Evolutionary conservation across 2,888 invertebrate genomes (phyloP).

Genomic region (Gastracanthus pulcherrimus): DNA sequence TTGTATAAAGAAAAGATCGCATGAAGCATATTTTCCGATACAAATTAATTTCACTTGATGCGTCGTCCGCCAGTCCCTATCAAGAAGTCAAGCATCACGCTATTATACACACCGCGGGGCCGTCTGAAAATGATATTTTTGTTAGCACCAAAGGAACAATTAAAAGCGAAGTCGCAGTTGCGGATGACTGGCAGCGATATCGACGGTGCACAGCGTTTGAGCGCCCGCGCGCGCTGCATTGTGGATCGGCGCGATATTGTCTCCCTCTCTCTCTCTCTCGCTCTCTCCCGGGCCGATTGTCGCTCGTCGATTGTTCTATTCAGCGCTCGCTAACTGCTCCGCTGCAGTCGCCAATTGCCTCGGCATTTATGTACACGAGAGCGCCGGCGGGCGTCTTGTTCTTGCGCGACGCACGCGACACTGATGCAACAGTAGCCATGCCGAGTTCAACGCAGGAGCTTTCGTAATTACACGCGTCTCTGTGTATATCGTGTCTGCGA

Average conservation of each 20-base stretch:
- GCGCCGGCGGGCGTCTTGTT: constrained; percentile 6
- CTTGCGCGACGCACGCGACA: constrained; percentile 12
- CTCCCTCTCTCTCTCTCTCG: too few species aligned
- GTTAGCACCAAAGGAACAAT: constrained; percentile 21
- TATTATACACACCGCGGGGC: too few species aligned
- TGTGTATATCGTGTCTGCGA: too few species aligned
- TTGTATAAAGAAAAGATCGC: too few species aligned
- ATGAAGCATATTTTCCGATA: too few species aligned
- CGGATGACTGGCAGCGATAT: constrained; percentile 3
- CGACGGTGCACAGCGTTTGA: not conserved
- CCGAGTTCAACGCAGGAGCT: too few species aligned
- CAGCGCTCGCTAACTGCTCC: constrained; percentile 42
- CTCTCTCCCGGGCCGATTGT: constrained; percentile 46
- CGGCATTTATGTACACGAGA: too few species aligned
- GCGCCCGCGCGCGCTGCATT: constrained; percentile 21
- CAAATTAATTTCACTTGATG: too few species aligned
- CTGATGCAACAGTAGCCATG: too few species aligned
- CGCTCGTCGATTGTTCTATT: constrained; percentile 56
- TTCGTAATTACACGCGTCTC: too few species aligned
- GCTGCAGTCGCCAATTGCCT: constrained; percentile 36
- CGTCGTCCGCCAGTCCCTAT: too few species aligned
- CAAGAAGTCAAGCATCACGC: too few species aligned
- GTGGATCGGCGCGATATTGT: constrained; percentile 53
- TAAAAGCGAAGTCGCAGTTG: constrained; percentile 25
- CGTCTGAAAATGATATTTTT: constrained; percentile 21